Evolutionary conservation across 1,140 invertebrate genomes (phyloP).

Genomic region (Whitmania pigra): DNA sequence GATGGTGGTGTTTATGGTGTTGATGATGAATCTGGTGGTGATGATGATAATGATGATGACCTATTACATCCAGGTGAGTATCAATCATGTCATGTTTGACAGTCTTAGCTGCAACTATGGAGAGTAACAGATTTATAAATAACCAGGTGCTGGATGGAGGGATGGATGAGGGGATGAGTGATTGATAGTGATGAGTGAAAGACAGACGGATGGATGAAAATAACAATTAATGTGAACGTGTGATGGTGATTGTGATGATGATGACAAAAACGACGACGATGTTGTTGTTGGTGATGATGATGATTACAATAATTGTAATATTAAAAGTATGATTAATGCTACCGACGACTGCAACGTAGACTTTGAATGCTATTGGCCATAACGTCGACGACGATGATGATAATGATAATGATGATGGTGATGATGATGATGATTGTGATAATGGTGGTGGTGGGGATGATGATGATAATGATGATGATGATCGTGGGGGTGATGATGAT

Average conservation of each 20-base stretch:
- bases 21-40: not conserved
- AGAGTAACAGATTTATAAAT: not conserved
- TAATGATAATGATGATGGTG: not conserved
- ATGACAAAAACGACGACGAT: not conserved
- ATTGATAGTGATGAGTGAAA: not conserved
- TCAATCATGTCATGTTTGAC: no score
- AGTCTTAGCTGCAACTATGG: no score
- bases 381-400: not conserved
- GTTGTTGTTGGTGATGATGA: not conserved
- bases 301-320: not conserved
- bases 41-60: not conserved
- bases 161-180: conserved; percentile 2
- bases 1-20: not conserved
- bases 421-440: not conserved
- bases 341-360: not conserved
- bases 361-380: not conserved
- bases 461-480: not conserved
- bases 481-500: not conserved
- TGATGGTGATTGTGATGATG: not conserved
- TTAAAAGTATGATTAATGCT: not conserved
- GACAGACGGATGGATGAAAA: conserved; percentile 6
- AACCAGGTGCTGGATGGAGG: conserved; percentile 6
- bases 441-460: not conserved
- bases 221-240: not conserved
- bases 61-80: not conserved